A percentile compares a stretch with the other conserved stretches of the same genome.
Conservation (phyloP, 2,888 invertebrate species). For the Eremobia ochroleuca region DNA sequence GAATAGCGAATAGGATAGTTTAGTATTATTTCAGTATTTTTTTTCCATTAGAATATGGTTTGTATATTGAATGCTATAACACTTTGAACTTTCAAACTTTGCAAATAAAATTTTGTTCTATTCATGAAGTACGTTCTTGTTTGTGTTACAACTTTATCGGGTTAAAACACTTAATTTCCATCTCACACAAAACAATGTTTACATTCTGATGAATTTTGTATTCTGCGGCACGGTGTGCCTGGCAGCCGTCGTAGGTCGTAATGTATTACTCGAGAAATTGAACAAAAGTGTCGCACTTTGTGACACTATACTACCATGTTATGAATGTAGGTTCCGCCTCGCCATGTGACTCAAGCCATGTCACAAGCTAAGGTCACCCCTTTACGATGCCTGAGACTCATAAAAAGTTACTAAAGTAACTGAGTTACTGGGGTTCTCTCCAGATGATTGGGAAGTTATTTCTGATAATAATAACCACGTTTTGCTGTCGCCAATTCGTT, state of each 20-base stretch:
- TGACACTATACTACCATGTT: slow-evolving; percentile 17
- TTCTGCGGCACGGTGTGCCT: slow-evolving; percentile 32
- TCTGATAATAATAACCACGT: neutral
- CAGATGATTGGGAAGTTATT: neutral
- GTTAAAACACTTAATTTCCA: neutral
- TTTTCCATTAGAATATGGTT: too few species aligned
- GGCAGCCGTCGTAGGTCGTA: slow-evolving; percentile 20
- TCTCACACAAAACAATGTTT: neutral
- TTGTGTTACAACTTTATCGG: neutral
- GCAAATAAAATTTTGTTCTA: neutral
- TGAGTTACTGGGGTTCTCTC: neutral
- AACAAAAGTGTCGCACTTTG: slow-evolving; percentile 53
- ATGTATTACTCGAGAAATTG: slow-evolving; percentile 59
- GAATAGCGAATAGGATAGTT: too few species aligned
- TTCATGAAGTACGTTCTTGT: slow-evolving; percentile 10
- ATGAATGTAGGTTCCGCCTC: slow-evolving; percentile 1
- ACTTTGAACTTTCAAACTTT: slow-evolving; percentile 3
- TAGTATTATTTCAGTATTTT: too few species aligned
- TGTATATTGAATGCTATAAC: neutral
- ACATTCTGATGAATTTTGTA: too few species aligned
- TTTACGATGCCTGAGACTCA: neutral
- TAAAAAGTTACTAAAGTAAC: neutral
- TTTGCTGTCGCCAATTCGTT: neutral
- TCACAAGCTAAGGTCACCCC: neutral
- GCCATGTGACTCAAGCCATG: neutral